These are phyloP conservation scores for Ephestia elutella DNA, from an alignment of 1,140 invertebrate genomes.

Conservation along the genomic window DNA sequence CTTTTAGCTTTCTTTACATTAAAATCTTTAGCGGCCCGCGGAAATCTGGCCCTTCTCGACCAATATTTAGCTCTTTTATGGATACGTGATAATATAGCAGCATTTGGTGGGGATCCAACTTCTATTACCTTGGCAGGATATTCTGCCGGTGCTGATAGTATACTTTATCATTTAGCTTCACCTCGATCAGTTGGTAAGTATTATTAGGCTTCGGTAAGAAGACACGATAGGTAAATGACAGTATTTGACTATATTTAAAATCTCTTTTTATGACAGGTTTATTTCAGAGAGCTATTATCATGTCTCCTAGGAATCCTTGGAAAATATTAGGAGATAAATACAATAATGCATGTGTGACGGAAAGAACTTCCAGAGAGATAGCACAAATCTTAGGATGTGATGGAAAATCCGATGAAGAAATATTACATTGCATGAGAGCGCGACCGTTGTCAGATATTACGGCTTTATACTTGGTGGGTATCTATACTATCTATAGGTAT, in stretches of 20 bases:
- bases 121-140: constrained; percentile 83
- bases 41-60: constrained; percentile 83
- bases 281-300: constrained; percentile 58
- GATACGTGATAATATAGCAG: constrained; percentile 80
- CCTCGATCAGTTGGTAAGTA: constrained; percentile 75
- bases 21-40: constrained; percentile 71
- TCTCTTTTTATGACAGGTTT: constrained; percentile 34
- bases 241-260: neutral
- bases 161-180: constrained; percentile 77
- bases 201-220: neutral
- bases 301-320: constrained; percentile 60
- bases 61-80: constrained; percentile 82
- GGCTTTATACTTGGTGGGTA: constrained; percentile 74
- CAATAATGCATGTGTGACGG: constrained; percentile 25
- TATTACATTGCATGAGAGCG: constrained; percentile 78
- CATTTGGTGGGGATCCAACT: constrained; percentile 82
- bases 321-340: constrained; percentile 38
- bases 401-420: constrained; percentile 35
- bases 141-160: constrained; percentile 77
- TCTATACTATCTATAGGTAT: no score
- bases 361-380: constrained; percentile 37
- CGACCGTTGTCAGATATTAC: constrained; percentile 77
- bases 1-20: constrained; percentile 83
- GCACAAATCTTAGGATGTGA: constrained; percentile 40
- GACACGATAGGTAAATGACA: no score